Percentiles rank a stretch among this genome's conserved stretches.
phyloP scores from a whole-genome alignment of 30 jellyfish, hydroid and myxozoan genomes.

The Aurelia coerulea region DNA sequence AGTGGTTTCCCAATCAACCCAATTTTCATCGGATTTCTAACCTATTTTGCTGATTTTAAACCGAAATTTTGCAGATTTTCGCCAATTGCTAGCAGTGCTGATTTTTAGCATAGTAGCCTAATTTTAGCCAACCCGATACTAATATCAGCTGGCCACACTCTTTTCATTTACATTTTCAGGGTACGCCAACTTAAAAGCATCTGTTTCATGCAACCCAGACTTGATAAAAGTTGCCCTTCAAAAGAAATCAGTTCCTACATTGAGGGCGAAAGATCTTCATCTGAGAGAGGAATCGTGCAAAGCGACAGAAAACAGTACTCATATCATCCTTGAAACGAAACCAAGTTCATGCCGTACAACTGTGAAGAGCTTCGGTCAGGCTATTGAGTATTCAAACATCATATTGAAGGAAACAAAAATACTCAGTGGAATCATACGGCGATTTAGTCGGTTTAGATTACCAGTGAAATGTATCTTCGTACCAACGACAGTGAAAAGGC shows the following conservation, averaged over 20 bases:
- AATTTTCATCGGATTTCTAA: too few relatives aligned
- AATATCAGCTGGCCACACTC: too few relatives aligned
- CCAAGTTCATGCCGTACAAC: slow-evolving; percentile 57
- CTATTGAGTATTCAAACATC: slow-evolving; percentile 46
- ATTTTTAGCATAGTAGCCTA: too few relatives aligned
- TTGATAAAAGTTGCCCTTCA: slow-evolving; percentile 43
- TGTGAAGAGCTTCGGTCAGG: slow-evolving; percentile 20
- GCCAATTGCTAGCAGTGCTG: too few relatives aligned
- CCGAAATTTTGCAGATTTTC: too few relatives aligned
- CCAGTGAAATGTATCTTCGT: slow-evolving; percentile 68
- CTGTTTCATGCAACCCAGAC: slow-evolving; percentile 40
- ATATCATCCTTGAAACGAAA: slow-evolving; percentile 46
- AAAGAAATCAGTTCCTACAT: slow-evolving; percentile 18
- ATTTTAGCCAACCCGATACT: too few relatives aligned
- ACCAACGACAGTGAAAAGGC: slow-evolving; percentile 4
- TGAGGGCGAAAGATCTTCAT: slow-evolving; percentile 49
- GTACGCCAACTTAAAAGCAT: slow-evolving; percentile 8
- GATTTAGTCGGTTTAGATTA: slow-evolving; percentile 30
- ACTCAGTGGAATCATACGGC: slow-evolving; percentile 31
- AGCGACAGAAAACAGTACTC: slow-evolving; percentile 73
- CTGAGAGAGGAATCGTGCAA: slow-evolving; percentile 45
- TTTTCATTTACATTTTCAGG: too few relatives aligned
- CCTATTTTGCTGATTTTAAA: too few relatives aligned
- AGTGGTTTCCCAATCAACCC: too few relatives aligned
- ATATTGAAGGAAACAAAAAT: slow-evolving; percentile 1